Base-by-base conservation (phyloP, 2,888 invertebrate species). In the Hypena proboscidalis region DNA sequence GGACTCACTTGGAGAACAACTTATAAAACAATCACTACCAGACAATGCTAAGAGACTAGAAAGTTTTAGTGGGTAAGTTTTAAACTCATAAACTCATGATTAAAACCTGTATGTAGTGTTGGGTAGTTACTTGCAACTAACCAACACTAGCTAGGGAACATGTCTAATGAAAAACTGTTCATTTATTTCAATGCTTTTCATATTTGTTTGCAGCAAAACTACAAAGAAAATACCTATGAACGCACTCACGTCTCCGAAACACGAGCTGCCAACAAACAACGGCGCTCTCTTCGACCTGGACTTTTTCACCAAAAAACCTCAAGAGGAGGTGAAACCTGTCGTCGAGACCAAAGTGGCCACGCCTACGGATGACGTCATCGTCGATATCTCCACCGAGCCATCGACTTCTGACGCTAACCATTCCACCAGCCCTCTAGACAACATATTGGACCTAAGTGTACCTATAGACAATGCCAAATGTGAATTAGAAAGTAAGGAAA, bases 1-100 rank as follows among this genome's bases (percentile, higher is more conserved):
- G 50, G 97, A 97, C 79, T 93, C 94, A 17, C 86, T 97, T n/a
- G 95, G 97, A 20, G 95, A 97, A 77, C 93, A 94, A 65, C 88
- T 97, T 31, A 87, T 97, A 39, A 95, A 95, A 71, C 93, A 95
- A 74, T 95, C 94, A 48, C 78, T 95, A 44, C 93, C 92, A 1
- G 82, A 87, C 10, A 81, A 90, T 70, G 77, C 86, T 26, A 82
- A 79, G 64, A 65, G 85, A 25, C 50, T 80, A 29, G 89, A 89
- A 33, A 77, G 67, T 50, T 90, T 90, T 46, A 84, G 75, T 63
- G 70, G 80, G 90, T 89, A 70, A 53, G 47, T 3, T 6, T 22
- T 3, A 7, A 22, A 6, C n/a, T 22, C 4, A 22, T 6, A 3
- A 8, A 20, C n/a, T 4, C 11, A 3, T 2, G 45, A n/a, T 7